Percentiles rank a stretch among this genome's conserved stretches.
Conservation (phyloP, 2,888 invertebrate species). For the Stenichneumon culpator region DNA sequence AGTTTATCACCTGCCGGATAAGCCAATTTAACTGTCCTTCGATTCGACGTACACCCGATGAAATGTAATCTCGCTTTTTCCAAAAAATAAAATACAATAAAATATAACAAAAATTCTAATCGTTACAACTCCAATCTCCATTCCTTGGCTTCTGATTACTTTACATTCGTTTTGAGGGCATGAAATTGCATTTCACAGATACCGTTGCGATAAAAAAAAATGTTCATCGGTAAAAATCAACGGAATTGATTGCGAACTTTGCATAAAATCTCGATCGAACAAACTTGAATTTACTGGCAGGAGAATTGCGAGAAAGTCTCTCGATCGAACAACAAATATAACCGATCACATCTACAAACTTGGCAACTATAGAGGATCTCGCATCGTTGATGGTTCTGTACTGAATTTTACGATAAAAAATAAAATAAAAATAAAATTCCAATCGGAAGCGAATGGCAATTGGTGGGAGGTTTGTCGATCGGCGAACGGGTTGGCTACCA, state of each 20-base stretch:
- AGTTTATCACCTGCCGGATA: constrained; percentile 24
- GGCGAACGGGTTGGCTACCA: constrained; percentile 72
- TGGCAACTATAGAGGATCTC: neutral
- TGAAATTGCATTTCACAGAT: too few relatives aligned
- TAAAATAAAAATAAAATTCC: neutral
- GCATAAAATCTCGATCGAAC: neutral
- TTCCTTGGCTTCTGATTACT: too few relatives aligned
- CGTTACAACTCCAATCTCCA: too few relatives aligned
- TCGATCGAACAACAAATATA: too few relatives aligned
- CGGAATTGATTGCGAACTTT: neutral
- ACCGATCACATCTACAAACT: too few relatives aligned
- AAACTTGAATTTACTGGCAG: neutral
- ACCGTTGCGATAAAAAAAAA: neutral
- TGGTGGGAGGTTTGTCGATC: neutral
- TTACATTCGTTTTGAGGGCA: too few relatives aligned
- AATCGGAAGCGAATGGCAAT: neutral
- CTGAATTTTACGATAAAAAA: neutral
- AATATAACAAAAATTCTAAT: neutral
- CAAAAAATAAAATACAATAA: neutral
- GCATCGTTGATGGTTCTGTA: neutral
- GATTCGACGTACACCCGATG: neutral
- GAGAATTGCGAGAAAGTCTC: too few relatives aligned
- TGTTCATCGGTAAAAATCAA: neutral
- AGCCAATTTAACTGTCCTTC: constrained; percentile 31
- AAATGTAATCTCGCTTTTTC: neutral